These are phyloP conservation scores for Sebastes cheni DNA, from an alignment of 2,797 vertebrate species.

Conservation along the genomic window DNA sequence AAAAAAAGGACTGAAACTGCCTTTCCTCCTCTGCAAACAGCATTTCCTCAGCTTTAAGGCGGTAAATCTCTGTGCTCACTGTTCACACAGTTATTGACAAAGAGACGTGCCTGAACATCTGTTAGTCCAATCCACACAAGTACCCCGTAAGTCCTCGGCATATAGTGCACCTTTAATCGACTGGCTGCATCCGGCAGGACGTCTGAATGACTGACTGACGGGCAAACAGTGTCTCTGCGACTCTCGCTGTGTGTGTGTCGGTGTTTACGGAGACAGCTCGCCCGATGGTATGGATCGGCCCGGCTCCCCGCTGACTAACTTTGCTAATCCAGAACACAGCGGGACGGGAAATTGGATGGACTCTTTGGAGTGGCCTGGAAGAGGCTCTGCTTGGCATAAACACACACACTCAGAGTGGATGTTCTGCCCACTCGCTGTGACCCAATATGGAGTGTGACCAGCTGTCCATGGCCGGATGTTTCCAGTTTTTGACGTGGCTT, in stretches of 20 bases:
- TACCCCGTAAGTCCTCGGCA: conserved; percentile 36
- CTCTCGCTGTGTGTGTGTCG: not conserved
- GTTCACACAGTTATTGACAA: conserved; percentile 56
- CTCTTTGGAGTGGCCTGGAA: conserved; percentile 44
- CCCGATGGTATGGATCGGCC: conserved; percentile 44
- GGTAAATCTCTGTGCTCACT: conserved; percentile 12
- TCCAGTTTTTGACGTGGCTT: conserved; percentile 55
- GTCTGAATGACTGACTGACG: conserved; percentile 16
- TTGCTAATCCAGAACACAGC: conserved; percentile 64
- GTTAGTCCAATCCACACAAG: conserved; percentile 55
- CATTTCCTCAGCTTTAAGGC: not conserved
- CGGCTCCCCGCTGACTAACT: conserved; percentile 47
- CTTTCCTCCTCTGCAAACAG: not conserved
- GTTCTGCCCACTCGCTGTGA: conserved; percentile 61
- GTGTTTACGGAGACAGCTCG: conserved; percentile 12
- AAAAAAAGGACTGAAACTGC: not conserved
- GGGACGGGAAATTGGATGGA: conserved; percentile 59
- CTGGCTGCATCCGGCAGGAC: conserved; percentile 14
- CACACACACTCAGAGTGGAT: conserved; percentile 17
- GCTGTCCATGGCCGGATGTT: conserved; percentile 66
- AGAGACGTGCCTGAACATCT: conserved; percentile 46
- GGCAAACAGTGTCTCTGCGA: conserved; percentile 12
- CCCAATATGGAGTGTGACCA: conserved; percentile 63
- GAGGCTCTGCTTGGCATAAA: conserved; percentile 2
- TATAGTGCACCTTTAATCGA: conserved; percentile 58